These are phyloP conservation scores for Todiramphus chloris DNA, from an alignment of 2,113 vertebrate species.

Conservation along the genomic window DNA sequence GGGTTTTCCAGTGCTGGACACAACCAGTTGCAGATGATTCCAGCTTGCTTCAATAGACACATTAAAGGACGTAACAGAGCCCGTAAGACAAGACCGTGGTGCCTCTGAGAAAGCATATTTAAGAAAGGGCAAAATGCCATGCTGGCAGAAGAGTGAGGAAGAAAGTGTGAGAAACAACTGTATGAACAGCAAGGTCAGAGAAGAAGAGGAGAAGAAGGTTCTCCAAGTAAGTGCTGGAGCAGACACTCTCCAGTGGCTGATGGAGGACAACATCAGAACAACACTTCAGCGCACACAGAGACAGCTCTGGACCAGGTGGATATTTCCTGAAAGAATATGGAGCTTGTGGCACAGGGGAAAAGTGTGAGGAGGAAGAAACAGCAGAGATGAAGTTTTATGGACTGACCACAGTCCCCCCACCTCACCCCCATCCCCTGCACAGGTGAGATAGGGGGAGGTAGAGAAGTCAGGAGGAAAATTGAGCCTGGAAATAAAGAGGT, in stretches of 20 bases:
- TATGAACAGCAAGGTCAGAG: not conserved
- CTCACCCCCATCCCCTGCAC: not conserved
- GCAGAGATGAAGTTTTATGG: not conserved
- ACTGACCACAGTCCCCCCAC: not conserved
- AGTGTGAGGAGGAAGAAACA: not conserved
- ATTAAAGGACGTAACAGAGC: not conserved
- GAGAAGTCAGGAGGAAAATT: not conserved
- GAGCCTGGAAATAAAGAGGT: not conserved
- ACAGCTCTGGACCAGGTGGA: not conserved
- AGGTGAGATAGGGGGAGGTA: not conserved
- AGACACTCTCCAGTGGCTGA: too few species aligned
- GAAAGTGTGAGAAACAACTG: not conserved
- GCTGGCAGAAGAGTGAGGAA: not conserved
- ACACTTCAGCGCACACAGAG: not conserved
- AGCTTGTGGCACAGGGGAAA: not conserved
- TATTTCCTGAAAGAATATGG: not conserved
- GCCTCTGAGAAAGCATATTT: not conserved
- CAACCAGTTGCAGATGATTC: not conserved
- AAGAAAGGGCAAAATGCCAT: not conserved
- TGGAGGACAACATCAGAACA: not conserved
- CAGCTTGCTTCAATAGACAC: not conserved
- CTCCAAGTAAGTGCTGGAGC: not conserved
- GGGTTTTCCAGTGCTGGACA: not conserved
- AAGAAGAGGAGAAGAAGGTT: not conserved
- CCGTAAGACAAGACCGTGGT: not conserved